Evolutionary conservation across 1,140 invertebrate genomes (phyloP).

Genomic region (Rhopalosiphum padi): DNA sequence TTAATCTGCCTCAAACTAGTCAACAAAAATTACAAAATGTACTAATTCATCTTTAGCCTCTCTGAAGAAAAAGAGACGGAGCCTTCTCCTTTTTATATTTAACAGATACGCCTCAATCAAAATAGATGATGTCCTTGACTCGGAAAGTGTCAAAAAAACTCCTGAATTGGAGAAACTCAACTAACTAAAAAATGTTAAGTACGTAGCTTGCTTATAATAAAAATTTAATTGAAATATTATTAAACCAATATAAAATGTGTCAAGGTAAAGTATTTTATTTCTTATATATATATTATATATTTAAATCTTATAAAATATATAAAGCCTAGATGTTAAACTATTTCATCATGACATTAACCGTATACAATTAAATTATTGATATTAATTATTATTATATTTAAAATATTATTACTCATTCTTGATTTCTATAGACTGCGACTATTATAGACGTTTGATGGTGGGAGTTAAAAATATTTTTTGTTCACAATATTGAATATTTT

Average conservation of each 20-base stretch:
- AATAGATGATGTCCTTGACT: neutral
- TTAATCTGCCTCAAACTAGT: neutral
- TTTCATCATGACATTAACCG: neutral
- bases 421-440: neutral
- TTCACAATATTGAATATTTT: too few relatives aligned
- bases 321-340: too few relatives aligned
- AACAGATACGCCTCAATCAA: neutral
- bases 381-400: neutral
- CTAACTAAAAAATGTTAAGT: neutral
- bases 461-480: too few relatives aligned
- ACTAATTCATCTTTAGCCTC: neutral
- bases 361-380: neutral
- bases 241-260: neutral
- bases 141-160: neutral
- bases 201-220: neutral
- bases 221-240: neutral
- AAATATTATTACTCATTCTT: neutral
- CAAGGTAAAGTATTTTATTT: neutral
- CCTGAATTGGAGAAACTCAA: neutral
- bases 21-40: neutral
- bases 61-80: neutral
- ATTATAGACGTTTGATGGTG: neutral
- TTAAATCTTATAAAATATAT: slow-evolving; percentile 9
- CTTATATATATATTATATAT: neutral
- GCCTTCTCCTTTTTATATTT: neutral